Conservation (phyloP, 2,113 vertebrate species). For the Pseudorasbora parva region DNA sequence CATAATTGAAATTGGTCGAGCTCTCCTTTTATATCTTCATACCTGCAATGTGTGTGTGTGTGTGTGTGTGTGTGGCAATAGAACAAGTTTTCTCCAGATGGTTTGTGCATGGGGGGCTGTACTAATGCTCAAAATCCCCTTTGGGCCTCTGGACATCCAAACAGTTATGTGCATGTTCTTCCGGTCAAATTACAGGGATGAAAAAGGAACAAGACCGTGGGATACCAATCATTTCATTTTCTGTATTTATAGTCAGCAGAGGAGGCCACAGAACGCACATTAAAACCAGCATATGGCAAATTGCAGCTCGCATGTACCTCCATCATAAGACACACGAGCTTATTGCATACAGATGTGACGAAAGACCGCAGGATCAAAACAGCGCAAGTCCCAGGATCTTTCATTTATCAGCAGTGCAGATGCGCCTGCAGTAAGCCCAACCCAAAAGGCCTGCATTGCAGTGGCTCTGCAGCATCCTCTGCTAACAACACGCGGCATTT, state of each 20-base stretch:
- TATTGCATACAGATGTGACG: neutral
- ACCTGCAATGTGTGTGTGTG: too few species aligned
- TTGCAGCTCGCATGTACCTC: neutral
- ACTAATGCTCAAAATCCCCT: conserved; percentile 10
- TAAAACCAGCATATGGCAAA: neutral
- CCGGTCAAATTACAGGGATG: neutral
- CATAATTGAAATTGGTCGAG: neutral
- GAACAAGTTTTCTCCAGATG: conserved; percentile 4
- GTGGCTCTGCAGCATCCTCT: conserved; percentile 51
- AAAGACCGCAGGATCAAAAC: neutral
- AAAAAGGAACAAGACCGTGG: conserved; percentile 8
- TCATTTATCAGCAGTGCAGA: conserved; percentile 63
- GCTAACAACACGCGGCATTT: conserved; percentile 2
- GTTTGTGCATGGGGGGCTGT: conserved; percentile 11
- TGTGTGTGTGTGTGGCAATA: neutral
- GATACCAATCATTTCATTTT: conserved; percentile 12
- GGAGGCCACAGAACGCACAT: neutral
- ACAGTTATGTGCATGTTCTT: neutral
- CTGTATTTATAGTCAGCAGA: conserved; percentile 6
- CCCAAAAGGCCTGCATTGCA: conserved; percentile 60
- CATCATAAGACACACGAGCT: neutral
- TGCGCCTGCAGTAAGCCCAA: conserved; percentile 59
- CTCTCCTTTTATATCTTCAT: too few species aligned
- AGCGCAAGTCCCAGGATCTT: conserved; percentile 23
- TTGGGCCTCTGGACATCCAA: neutral